Percentiles rank a stretch among this genome's conserved stretches.
These are phyloP conservation scores for Rhizoglyphus robini DNA, from an alignment of 1,140 invertebrate species.

Conservation along the genomic window DNA sequence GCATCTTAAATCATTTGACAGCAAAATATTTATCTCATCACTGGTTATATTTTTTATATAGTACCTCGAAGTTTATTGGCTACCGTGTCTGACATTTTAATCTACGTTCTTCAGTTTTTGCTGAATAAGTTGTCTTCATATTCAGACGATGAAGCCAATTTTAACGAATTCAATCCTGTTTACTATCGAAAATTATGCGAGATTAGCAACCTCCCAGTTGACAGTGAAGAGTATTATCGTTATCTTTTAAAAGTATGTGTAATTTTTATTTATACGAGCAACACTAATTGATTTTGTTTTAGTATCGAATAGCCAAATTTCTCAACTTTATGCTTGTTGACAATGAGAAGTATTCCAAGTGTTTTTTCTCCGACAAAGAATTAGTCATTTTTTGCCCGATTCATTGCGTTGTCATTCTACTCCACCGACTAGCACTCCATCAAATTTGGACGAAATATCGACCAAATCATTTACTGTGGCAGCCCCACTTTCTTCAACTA, in stretches of 20 bases:
- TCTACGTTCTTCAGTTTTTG: slow-evolving; percentile 7
- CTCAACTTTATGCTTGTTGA: background rate
- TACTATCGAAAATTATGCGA: no score
- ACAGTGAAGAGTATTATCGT: slow-evolving; percentile 11
- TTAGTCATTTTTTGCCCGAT: background rate
- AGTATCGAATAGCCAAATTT: slow-evolving; percentile 3
- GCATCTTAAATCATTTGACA: background rate
- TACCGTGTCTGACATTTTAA: background rate
- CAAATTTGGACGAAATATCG: no score
- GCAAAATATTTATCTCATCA: background rate
- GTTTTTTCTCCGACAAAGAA: background rate
- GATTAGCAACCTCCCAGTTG: background rate
- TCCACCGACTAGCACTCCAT: background rate
- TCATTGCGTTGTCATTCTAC: slow-evolving; percentile 3
- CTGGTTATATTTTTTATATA: no score
- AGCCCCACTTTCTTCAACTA: background rate
- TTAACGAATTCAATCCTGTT: background rate
- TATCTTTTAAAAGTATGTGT: slow-evolving; percentile 8
- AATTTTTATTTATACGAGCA: background rate
- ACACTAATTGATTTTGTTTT: background rate
- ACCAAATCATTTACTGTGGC: no score
- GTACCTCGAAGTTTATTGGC: background rate
- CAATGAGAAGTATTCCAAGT: background rate
- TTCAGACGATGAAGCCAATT: background rate
- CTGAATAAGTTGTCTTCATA: background rate